Base-by-base conservation (phyloP, 2,888 invertebrate species). In the Crossocerus cetratus region DNA sequence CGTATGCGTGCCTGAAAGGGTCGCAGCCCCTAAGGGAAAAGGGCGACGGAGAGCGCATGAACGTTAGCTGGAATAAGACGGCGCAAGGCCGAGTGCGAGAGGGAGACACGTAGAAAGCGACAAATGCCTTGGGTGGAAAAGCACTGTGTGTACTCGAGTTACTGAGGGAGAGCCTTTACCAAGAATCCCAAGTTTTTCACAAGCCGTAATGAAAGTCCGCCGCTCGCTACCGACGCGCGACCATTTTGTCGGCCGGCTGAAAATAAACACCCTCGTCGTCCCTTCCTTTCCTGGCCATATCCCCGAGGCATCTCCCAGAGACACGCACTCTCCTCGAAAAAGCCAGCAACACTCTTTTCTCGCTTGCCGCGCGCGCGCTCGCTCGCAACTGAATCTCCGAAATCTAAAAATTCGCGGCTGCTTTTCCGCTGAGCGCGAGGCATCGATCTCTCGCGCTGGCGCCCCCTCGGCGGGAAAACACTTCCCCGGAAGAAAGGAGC, bases 191-290 rank as follows among this genome's bases (percentile, higher is more conserved):
- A 65, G 57, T 32, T 69, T 62, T 65, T 69, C 63, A 55, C 20
- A 49, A 65, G 54, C 60, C 2, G 60, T 74, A 81, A 75, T 73
- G 71, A 74, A 73, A 77, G 60, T 56, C 57, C 60, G 61, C 65
- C 49, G 56, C 32, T 32, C 56, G 32, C 20, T 53, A 20, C 14
- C 53, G 14, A 42, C 62, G 32, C 49, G 49, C 14, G 58, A 68
- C 32, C 74, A 44, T 74, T 63, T 74, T 67, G 64, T 79, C 66
- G 22, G 42, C 21, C 11, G 32, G 43, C 45, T 69, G 22, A 80
- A 77, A 74, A 80, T 74, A 77, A 80, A 77, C 72, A 77, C 65
- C 71, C 73, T 70, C 66, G 14, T 57, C 8, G 56, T 18, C 55
- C 21, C 53, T 44, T 61, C 58, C 63, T 69, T 67, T 63, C 53